Evolutionary conservation across 2,113 vertebrate species (phyloP).

Genomic region (Plecotus auritus): DNA sequence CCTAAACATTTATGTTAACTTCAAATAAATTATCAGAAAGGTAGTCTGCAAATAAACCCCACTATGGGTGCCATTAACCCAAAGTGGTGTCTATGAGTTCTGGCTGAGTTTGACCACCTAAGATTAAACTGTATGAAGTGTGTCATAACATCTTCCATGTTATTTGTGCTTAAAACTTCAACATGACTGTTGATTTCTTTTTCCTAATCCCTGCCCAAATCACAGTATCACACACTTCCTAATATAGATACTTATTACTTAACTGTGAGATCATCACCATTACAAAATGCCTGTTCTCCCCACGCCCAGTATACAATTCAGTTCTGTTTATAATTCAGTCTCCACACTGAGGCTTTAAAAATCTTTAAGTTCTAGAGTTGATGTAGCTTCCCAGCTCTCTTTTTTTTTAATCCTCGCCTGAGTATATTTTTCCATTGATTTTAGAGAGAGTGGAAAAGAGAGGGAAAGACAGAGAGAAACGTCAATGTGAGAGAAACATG

Average conservation of each 20-base stretch:
- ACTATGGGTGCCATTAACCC: rapidly evolving
- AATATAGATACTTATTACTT: background rate
- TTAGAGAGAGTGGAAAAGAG: too few species aligned
- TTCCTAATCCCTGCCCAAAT: too few species aligned
- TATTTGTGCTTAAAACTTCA: background rate
- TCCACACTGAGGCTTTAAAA: background rate
- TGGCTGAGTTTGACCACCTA: background rate
- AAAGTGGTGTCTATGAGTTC: background rate
- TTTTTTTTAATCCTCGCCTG: too few species aligned
- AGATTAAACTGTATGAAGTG: background rate
- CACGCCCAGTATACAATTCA: background rate
- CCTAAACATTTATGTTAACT: background rate
- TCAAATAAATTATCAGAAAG: background rate
- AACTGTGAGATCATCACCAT: background rate
- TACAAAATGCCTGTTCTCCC: background rate
- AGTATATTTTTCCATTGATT: too few species aligned
- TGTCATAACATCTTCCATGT: background rate
- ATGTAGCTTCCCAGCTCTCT: background rate
- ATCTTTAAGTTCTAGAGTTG: background rate
- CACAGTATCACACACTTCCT: background rate
- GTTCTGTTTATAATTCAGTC: background rate
- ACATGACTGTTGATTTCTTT: background rate
- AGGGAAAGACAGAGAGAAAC: too few species aligned
- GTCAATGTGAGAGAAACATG: too few species aligned
- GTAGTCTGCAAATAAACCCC: background rate